Evolutionary conservation across 2,797 vertebrate genomes (phyloP).

Genomic region (Leptoclinus maculatus): DNA sequence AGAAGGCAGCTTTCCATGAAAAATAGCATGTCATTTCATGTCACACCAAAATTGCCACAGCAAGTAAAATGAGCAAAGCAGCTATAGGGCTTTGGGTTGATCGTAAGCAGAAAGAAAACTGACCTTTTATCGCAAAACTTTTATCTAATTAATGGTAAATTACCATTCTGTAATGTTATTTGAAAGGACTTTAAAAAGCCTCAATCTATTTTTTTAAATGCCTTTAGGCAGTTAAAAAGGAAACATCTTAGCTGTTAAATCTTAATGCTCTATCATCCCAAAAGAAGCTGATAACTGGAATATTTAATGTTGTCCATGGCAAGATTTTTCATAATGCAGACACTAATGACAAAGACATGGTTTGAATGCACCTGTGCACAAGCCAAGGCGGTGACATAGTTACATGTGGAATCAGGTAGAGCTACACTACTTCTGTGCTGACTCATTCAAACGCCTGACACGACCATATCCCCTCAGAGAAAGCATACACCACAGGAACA

Average conservation of each 20-base stretch:
- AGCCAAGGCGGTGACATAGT: neutral
- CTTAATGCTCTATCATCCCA: neutral
- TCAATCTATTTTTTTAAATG: neutral
- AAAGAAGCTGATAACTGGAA: conserved; percentile 4
- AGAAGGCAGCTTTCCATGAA: conserved; percentile 21
- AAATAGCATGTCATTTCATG: conserved; percentile 10
- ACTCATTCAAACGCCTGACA: neutral
- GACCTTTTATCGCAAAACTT: neutral
- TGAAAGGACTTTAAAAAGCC: neutral
- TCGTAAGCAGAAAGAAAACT: neutral
- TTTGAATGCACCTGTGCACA: conserved; percentile 4
- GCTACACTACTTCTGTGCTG: neutral
- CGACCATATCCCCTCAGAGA: neutral
- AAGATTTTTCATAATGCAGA: neutral
- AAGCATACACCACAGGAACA: neutral
- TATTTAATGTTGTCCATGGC: conserved; percentile 1
- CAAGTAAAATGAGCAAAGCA: conserved; percentile 10
- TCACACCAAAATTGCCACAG: neutral
- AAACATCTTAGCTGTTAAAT: neutral
- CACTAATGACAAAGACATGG: neutral
- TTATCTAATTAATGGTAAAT: neutral
- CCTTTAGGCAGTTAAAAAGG: neutral
- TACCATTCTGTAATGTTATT: neutral
- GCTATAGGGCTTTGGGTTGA: neutral
- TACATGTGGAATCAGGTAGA: neutral